Evolutionary conservation across 2,113 vertebrate species (phyloP), one percentile per base, ranked within the genome.

Genomic region (Pseudopodoces humilis): DNA sequence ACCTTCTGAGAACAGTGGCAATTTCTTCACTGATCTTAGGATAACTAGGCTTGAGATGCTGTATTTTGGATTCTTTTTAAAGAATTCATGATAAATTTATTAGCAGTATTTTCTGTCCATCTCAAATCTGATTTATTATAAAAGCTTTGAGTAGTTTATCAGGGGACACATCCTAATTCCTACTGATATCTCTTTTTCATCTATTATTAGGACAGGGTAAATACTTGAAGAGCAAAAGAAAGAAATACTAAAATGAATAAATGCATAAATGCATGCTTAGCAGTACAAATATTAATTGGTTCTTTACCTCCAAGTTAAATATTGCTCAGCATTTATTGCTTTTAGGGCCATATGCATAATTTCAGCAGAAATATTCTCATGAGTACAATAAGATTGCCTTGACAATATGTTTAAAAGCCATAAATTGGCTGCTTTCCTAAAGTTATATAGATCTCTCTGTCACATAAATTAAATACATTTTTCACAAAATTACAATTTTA

Each of bases 401-500:
- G 70, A 95, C 64, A 86, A 77, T 90, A 90, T 47, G 11, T 25
- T 91, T 93, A 59, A 87, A 78, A 83, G 63, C 82, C 56, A 90
- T 39, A 83, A 91, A 89, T 72, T 96, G 94, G 64, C 90, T 91
- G 64, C 74, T 63, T 83, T 92, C 88, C 94, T 92, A 6, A 80
- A 86, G 43, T 83, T 93, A 95, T 43, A 60, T 23, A 92, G 71
- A 86, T 76, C 71, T 83, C 72, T 27, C 84, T 33, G 35, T 83
- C 83, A 79, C 33, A 67, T 59, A 85, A 83, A 80, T 91, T 85
- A 95, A 96, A 88, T 64, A 91, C 46, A 43, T 86, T 96, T 93
- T 71, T 62, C 28, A n/a, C 5, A 4, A 91, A 87, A 89, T 67
- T 94, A 77, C 33, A 78, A 28, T 43, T 95, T 83, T 46, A 86